Percentiles rank a stretch among this genome's conserved stretches.
Evolutionary conservation across 1,140 invertebrate species (phyloP).

Genomic region (silkworm (Bombyx mori)): DNA sequence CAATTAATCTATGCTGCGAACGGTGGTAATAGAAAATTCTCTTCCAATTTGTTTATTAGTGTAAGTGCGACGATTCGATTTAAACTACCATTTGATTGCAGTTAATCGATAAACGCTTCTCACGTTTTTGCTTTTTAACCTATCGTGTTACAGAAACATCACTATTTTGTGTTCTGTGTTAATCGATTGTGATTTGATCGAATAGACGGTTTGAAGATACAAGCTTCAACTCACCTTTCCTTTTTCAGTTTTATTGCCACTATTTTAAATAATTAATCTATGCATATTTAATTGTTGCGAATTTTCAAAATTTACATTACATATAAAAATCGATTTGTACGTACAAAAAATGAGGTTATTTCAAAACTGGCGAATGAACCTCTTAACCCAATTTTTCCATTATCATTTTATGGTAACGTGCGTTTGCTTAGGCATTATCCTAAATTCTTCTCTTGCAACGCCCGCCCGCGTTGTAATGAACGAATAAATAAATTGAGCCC

Average conservation of each 20-base stretch:
- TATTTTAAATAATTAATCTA: no score
- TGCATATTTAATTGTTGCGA: background rate
- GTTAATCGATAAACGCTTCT: conserved; percentile 53
- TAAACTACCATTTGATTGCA: conserved; percentile 49
- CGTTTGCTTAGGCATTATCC: conserved; percentile 55
- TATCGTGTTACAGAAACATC: conserved; percentile 48
- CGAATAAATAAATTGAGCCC: conserved; percentile 68
- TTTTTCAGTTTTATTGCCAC: conserved; percentile 1
- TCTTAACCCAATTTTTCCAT: conserved; percentile 1
- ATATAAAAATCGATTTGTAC: background rate
- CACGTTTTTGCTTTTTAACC: conserved; percentile 62
- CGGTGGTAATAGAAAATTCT: conserved; percentile 25
- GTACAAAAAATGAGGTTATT: no score
- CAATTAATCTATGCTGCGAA: conserved; percentile 6
- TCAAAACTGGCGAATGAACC: no score
- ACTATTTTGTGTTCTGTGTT: conserved; percentile 30
- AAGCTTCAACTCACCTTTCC: background rate
- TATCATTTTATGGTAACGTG: conserved; percentile 8
- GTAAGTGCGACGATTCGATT: conserved; percentile 55
- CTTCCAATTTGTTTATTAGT: conserved; percentile 58
- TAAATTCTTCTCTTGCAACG: conserved; percentile 55
- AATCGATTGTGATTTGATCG: conserved; percentile 20
- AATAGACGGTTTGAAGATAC: conserved; percentile 10
- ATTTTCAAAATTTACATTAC: background rate
- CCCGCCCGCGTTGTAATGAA: conserved; percentile 65